Base-by-base conservation (phyloP, 2,888 invertebrate species). In the Acleris cristana region DNA sequence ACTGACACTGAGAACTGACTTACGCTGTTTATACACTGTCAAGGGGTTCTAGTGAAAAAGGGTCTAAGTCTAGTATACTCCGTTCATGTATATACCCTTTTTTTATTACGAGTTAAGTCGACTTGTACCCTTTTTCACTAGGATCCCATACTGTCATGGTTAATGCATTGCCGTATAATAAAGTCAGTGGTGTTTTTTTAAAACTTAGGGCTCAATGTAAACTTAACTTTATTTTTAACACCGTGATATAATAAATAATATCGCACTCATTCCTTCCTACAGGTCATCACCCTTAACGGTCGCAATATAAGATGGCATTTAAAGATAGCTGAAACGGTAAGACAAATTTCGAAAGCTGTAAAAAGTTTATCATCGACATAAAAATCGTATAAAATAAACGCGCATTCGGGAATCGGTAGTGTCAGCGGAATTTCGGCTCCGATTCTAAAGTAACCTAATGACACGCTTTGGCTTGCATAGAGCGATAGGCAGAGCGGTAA, bases 341-440 rank as follows among this genome's bases (percentile, higher is more conserved):
- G 70, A 71, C 73, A 72, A 75, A 74, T 76, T 77, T 74, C 71
- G 76, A 61, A 34, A 69, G 75, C 73, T 74, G 75, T 81, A 82
- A 82, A 83, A 80, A 73, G 74, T 83, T 83, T 84, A 84, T 73
- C 74, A 65, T 70, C 54, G 45, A 72, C 72, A 76, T 82, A 82
- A 84, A 83, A 79, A 66, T 52, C 71, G 68, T 73, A 70, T 76
- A 76, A 77, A 78, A 69, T 71, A 71, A 76, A 76, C 71, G 73
- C 60, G 71, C 72, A 70, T 72, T 73, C 64, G 60, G 70, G 69
- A 76, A 75, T 71, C 69, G 69, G 66, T 70, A 66, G 67, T 52
- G 72, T 77, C 75, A 76, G 78, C 76, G 55, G 52, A 71, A 61
- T 44, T 52, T 52, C 57, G 53, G 34, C 23, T 62, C 21, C 12